Base-by-base conservation (phyloP, 2,888 invertebrate species). In the Drosophila merina region DNA sequence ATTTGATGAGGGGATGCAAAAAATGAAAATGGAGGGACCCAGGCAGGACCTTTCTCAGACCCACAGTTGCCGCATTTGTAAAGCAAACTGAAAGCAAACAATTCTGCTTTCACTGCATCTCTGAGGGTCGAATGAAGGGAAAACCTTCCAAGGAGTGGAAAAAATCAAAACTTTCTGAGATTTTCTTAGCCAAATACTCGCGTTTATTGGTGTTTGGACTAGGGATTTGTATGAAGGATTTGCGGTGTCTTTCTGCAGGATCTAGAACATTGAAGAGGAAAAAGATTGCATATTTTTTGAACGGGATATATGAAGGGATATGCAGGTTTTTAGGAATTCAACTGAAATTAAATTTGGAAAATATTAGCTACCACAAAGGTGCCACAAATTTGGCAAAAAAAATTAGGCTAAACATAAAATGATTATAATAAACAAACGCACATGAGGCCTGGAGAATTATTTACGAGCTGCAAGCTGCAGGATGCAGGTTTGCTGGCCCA, bases 141-240 rank as follows among this genome's bases (percentile, higher is more conserved):
- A n/a, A n/a, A n/a, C n/a, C n/a, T n/a, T n/a, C n/a, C n/a, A n/a
- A n/a, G n/a, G n/a, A 47, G 45, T 7, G 8, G 28, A 5, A 8
- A 26, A 66, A 64, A 64, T 64, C 52, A 64, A 47, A 52, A 64
- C 52, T 66, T 20, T 20, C 30, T 45, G 40, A 31, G 30, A 25
- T 25, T 44, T 25, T 30, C 3, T 33, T 47, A 45, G 66, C 66
- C n/a, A 69, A 49, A 44, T 56, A 40, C 8, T 20, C 44, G 45
- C 45, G 45, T 44, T 59, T 70, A 68, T 68, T 58, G 59, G 71
- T 68, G 59, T 68, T 68, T 68, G 71, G 70, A 51, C 42, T 58
- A n/a, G 25, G 70, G 68, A 68, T 68, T 70, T 70, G 40, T 33
- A 12, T 10, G 49, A 56, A 68, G 57, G 59, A 68, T 68, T 70